Evolutionary conservation across 2,888 invertebrate genomes (phyloP).

Genomic region (Operophtera brumata): DNA sequence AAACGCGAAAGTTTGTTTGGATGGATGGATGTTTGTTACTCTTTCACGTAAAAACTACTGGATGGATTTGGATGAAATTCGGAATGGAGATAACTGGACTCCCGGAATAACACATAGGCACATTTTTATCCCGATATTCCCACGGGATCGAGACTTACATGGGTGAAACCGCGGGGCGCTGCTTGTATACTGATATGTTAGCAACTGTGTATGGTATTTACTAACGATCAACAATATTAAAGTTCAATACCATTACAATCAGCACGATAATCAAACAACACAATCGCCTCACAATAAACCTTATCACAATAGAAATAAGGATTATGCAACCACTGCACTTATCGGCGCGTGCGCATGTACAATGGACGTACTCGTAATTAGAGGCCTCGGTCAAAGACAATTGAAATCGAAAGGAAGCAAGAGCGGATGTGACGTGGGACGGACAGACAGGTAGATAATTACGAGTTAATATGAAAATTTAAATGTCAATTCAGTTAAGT

Average conservation of each 20-base stretch:
- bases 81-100: too few species aligned
- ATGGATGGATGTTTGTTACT: too few species aligned
- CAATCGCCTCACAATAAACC: constrained; percentile 1
- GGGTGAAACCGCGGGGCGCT: too few species aligned
- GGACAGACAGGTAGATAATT: constrained; percentile 42
- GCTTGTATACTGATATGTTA: too few species aligned
- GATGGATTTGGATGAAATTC: too few species aligned
- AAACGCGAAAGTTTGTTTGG: too few species aligned
- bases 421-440: constrained; percentile 63
- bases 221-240: background rate
- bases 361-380: constrained; percentile 62
- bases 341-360: constrained; percentile 48
- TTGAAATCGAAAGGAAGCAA: constrained; percentile 74
- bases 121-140: too few species aligned
- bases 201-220: too few species aligned
- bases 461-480: constrained; percentile 27
- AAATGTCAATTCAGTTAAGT: background rate
- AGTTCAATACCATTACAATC: constrained; percentile 18
- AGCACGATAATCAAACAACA: constrained; percentile 15
- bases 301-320: constrained; percentile 17
- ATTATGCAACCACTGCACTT: constrained; percentile 27
- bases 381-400: constrained; percentile 75
- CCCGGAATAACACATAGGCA: too few species aligned
- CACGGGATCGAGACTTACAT: too few species aligned
- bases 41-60: too few species aligned